phyloP scores from a whole-genome alignment of 2,113 vertebrate genomes.

The Rattus rattus region DNA sequence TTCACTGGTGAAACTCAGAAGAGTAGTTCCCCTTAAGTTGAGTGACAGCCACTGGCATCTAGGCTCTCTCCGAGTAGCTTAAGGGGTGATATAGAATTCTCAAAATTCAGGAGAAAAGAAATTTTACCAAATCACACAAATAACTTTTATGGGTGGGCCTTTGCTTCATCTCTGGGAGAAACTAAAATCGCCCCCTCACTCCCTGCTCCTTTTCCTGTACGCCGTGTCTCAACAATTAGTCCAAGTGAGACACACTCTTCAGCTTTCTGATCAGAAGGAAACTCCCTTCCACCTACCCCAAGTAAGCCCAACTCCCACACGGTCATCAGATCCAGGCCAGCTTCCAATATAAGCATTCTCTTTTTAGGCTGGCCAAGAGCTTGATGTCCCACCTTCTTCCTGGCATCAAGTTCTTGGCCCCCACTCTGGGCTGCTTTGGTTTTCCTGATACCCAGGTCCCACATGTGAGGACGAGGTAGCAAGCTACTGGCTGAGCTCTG shows the following conservation, averaged over 20 bases:
- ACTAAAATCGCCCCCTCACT: fast-evolving
- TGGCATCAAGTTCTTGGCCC: not conserved
- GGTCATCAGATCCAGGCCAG: conserved; percentile 29
- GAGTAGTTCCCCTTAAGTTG: not conserved
- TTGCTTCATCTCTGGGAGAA: not conserved
- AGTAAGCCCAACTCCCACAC: conserved; percentile 37
- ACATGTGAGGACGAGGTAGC: not conserved
- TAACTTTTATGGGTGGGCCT: not conserved
- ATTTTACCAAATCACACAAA: conserved; percentile 24
- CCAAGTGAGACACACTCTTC: not conserved
- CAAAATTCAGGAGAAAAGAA: not conserved
- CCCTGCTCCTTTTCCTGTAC: not conserved
- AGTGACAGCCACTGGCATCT: not conserved
- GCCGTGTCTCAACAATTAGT: not conserved
- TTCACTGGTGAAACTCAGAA: not conserved
- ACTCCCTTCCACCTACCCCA: conserved; percentile 57
- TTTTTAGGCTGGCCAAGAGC: conserved; percentile 15
- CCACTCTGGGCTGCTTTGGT: not conserved
- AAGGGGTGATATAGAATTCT: not conserved
- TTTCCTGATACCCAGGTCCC: not conserved
- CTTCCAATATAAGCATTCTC: conserved; percentile 46
- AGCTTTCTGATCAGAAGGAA: conserved; percentile 67
- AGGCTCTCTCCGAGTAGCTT: not conserved
- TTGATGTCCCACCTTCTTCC: not conserved
- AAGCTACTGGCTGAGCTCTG: conserved; percentile 71